Percentiles rank a stretch among this genome's conserved stretches.
phyloP scores from a whole-genome alignment of 1,140 invertebrate species.

The Panagrolaimus sp. region DNA sequence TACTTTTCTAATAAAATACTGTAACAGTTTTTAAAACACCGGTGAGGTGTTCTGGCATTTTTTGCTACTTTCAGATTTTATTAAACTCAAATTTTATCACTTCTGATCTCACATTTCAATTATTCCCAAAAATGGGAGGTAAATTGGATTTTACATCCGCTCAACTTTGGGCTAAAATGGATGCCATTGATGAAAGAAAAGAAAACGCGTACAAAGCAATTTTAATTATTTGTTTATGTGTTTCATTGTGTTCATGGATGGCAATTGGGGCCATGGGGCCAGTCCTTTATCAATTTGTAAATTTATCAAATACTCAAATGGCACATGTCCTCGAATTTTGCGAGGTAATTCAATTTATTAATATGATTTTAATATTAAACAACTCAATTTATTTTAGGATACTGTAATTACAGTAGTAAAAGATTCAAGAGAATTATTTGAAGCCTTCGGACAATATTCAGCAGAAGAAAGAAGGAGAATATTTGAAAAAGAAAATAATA shows the following conservation, averaged over 20 bases:
- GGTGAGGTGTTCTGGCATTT: too few relatives aligned
- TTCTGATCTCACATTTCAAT: too few relatives aligned
- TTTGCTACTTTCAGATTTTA: too few relatives aligned
- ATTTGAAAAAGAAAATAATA: background rate
- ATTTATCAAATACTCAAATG: slow-evolving; percentile 37
- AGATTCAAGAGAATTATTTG: slow-evolving; percentile 10
- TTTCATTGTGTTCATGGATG: slow-evolving; percentile 37
- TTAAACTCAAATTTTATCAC: too few relatives aligned
- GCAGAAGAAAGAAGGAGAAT: background rate
- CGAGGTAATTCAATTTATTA: slow-evolving; percentile 2
- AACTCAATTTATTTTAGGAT: background rate
- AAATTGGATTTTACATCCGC: slow-evolving; percentile 12
- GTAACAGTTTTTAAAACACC: too few relatives aligned
- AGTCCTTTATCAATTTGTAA: slow-evolving; percentile 41
- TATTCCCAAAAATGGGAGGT: background rate
- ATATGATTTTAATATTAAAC: too few relatives aligned
- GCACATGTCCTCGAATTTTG: slow-evolving; percentile 40
- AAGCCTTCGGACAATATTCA: background rate
- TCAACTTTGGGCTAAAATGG: slow-evolving; percentile 16
- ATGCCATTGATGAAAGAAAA: slow-evolving; percentile 28
- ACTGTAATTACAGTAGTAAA: slow-evolving; percentile 3
- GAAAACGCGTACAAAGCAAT: slow-evolving; percentile 46
- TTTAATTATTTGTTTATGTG: slow-evolving; percentile 36
- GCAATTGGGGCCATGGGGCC: slow-evolving; percentile 31
- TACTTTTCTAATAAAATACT: too few relatives aligned